These are phyloP conservation scores for Oxyura jamaicensis DNA, from an alignment of 2,113 vertebrate genomes.

Conservation along the genomic window DNA sequence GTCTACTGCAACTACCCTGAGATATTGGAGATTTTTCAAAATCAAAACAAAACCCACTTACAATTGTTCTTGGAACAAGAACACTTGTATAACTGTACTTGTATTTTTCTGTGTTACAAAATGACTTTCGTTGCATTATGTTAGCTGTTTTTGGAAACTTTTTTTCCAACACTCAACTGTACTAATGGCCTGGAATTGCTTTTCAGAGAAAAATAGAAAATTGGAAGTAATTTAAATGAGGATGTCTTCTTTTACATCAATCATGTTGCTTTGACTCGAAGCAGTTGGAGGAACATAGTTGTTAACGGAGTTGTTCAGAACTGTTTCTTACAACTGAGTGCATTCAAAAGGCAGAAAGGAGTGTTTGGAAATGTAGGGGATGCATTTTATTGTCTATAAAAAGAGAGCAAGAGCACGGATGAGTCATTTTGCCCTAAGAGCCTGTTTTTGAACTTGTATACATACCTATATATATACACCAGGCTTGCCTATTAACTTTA, in stretches of 20 bases:
- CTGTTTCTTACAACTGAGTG: background rate
- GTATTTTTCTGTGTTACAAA: constrained; percentile 60
- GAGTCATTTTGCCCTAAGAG: background rate
- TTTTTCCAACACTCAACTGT: constrained; percentile 48
- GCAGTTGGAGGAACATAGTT: constrained; percentile 73
- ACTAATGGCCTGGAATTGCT: constrained; percentile 72
- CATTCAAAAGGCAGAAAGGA: background rate
- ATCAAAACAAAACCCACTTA: constrained; percentile 70
- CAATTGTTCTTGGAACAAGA: constrained; percentile 69
- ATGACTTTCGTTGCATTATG: constrained; percentile 37
- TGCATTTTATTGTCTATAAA: background rate
- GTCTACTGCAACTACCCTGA: constrained; percentile 59
- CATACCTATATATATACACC: background rate
- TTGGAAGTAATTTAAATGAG: constrained; percentile 78
- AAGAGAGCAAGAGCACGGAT: background rate
- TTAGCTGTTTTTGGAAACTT: constrained; percentile 60
- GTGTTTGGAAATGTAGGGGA: background rate
- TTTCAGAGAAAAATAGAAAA: constrained; percentile 80
- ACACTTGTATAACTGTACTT: constrained; percentile 60
- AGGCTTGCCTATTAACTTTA: background rate
- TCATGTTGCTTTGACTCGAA: constrained; percentile 72
- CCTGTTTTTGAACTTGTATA: background rate
- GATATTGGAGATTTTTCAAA: constrained; percentile 62
- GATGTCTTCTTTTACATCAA: constrained; percentile 77
- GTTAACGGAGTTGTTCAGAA: background rate